A percentile compares a stretch with the other conserved stretches of the same genome.
Evolutionary conservation across 1,140 invertebrate genomes (phyloP).

Genomic region (Probaryconus sp.): DNA sequence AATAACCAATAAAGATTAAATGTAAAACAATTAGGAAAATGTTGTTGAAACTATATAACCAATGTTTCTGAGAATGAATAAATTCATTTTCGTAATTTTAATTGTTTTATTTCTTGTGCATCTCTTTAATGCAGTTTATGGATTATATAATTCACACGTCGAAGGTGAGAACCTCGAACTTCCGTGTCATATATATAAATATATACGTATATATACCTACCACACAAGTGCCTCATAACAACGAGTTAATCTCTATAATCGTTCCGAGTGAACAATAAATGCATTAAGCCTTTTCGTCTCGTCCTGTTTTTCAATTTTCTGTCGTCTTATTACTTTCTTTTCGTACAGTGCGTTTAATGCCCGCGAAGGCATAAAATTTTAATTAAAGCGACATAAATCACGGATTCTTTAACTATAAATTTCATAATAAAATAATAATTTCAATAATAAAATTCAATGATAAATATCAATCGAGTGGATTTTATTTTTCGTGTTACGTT

Average conservation of each 20-base stretch:
- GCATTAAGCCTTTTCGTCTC: conserved; percentile 9
- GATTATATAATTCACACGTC: conserved; percentile 37
- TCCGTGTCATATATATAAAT: conserved; percentile 51
- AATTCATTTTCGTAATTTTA: conserved; percentile 19
- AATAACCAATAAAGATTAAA: no score
- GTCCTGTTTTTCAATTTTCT: conserved; percentile 3
- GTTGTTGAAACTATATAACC: no score
- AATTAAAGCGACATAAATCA: conserved; percentile 17
- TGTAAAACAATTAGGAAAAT: no score
- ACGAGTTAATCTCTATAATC: conserved; percentile 21
- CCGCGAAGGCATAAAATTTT: conserved; percentile 15
- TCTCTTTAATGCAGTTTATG: conserved; percentile 18
- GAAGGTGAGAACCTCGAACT: conserved; percentile 57
- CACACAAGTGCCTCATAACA: conserved; percentile 12
- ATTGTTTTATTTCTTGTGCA: conserved; percentile 19
- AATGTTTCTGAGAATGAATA: background rate
- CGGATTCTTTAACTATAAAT: conserved; percentile 12
- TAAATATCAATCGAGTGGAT: conserved; percentile 12
- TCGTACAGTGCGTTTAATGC: background rate
- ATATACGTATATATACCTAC: conserved; percentile 21
- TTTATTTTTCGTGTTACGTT: conserved; percentile 9
- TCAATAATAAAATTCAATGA: conserved; percentile 16
- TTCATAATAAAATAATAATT: conserved; percentile 14
- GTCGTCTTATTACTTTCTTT: conserved; percentile 5
- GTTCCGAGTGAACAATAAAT: conserved; percentile 31